A percentile compares a stretch with the other conserved stretches of the same genome.
These are phyloP conservation scores for Protomyctophum bolini DNA, from an alignment of 2,113 vertebrate species.

Conservation along the genomic window DNA sequence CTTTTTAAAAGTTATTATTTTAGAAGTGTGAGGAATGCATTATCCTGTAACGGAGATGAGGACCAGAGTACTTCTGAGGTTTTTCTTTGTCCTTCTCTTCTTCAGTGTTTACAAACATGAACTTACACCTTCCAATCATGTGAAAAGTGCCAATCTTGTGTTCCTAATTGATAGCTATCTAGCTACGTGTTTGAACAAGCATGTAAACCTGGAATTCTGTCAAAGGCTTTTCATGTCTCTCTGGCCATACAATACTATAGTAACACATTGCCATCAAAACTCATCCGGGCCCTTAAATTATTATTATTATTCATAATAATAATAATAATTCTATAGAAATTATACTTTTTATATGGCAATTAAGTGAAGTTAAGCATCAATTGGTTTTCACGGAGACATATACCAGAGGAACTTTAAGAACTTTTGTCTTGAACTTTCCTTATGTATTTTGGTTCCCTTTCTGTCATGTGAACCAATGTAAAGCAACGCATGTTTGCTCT, in stretches of 20 bases:
- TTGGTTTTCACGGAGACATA: slow-evolving; percentile 59
- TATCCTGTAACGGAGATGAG: slow-evolving; percentile 32
- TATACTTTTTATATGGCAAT: slow-evolving; percentile 72
- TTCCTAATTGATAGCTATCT: slow-evolving; percentile 85
- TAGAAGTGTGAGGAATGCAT: too few relatives aligned
- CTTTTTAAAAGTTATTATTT: background rate
- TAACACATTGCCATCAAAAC: slow-evolving; percentile 52
- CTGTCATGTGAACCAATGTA: slow-evolving; percentile 74
- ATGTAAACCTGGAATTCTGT: slow-evolving; percentile 45
- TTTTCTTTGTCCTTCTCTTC: slow-evolving; percentile 55
- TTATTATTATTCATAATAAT: too few relatives aligned
- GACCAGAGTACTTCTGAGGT: slow-evolving; percentile 63
- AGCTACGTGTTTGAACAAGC: slow-evolving; percentile 75
- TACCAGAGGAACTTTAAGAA: slow-evolving; percentile 48
- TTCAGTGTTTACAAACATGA: slow-evolving; percentile 57
- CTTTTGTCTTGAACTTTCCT: slow-evolving; percentile 66
- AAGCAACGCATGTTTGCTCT: slow-evolving; percentile 70
- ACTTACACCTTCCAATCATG: slow-evolving; percentile 69
- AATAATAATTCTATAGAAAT: slow-evolving; percentile 13
- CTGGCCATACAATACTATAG: slow-evolving; percentile 75
- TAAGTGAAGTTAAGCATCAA: slow-evolving; percentile 26
- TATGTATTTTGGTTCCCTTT: slow-evolving; percentile 74
- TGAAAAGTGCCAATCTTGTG: slow-evolving; percentile 87
- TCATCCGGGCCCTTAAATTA: slow-evolving; percentile 29
- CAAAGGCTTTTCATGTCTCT: slow-evolving; percentile 54